phyloP scores from a whole-genome alignment of 2,113 vertebrate genomes.

The Caranx ignobilis region DNA sequence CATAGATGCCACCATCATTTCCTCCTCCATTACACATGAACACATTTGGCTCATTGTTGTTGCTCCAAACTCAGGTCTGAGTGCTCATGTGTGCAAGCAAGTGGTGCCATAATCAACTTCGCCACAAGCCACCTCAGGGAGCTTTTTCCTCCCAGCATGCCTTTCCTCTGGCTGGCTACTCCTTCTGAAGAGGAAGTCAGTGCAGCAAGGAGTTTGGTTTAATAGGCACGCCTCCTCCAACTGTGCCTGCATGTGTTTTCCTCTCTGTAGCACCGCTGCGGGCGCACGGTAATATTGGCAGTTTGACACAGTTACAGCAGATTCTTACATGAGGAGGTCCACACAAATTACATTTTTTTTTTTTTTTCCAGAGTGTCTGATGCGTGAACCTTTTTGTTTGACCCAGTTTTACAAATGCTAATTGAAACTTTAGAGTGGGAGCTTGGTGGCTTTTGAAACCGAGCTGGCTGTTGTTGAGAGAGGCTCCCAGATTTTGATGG shows the following conservation, averaged over 20 bases:
- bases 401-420: conserved; percentile 36
- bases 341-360: conserved; percentile 38
- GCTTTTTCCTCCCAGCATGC: conserved; percentile 58
- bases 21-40: conserved; percentile 12
- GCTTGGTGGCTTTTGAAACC: conserved; percentile 5
- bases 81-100: neutral
- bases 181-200: conserved; percentile 43
- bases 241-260: conserved; percentile 64
- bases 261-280: conserved; percentile 42
- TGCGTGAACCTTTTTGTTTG: conserved; percentile 32
- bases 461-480: conserved; percentile 1
- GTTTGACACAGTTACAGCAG: conserved; percentile 39
- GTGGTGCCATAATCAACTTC: conserved; percentile 31
- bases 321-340: conserved; percentile 33
- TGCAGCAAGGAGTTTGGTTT: conserved; percentile 46
- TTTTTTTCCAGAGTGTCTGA: conserved; percentile 7
- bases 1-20: neutral
- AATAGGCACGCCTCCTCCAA: conserved; percentile 64
- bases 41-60: conserved; percentile 36
- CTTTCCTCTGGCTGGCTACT: conserved; percentile 54
- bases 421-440: conserved; percentile 27
- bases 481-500: neutral
- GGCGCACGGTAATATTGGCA: conserved; percentile 38
- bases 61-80: conserved; percentile 10
- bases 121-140: conserved; percentile 52